These are phyloP conservation scores for Pollenia griseotomentosa DNA, from an alignment of 2,888 invertebrate species.

Conservation along the genomic window DNA sequence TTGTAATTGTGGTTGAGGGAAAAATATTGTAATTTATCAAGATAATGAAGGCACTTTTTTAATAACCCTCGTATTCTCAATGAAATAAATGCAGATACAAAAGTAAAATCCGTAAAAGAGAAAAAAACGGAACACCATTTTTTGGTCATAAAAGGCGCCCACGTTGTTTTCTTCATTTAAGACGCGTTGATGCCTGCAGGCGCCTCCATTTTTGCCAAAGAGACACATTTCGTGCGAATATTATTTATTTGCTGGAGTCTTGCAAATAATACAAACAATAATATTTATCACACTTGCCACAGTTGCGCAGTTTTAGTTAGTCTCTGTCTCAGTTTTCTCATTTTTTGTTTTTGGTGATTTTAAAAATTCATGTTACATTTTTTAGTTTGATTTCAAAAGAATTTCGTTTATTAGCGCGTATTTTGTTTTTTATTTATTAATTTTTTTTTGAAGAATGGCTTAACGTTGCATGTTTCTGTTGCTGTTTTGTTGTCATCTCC, in stretches of 20 bases:
- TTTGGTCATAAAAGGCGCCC: slow-evolving; percentile 76
- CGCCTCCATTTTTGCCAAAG: slow-evolving; percentile 77
- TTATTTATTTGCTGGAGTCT: slow-evolving; percentile 79
- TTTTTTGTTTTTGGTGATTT: slow-evolving; percentile 3
- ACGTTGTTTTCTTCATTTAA: slow-evolving; percentile 74
- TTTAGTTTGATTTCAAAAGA: slow-evolving; percentile 35
- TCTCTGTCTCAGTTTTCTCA: slow-evolving; percentile 47
- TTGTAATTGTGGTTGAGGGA: too few species aligned
- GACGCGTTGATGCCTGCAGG: slow-evolving; percentile 79
- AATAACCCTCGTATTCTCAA: neutral
- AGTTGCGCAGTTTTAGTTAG: slow-evolving; percentile 57
- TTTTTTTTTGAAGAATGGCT: slow-evolving; percentile 36
- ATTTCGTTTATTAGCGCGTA: slow-evolving; percentile 48
- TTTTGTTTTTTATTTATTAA: slow-evolving; percentile 32
- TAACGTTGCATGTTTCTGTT: slow-evolving; percentile 79
- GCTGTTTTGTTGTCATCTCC: slow-evolving; percentile 81
- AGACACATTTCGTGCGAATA: slow-evolving; percentile 83
- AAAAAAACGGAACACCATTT: slow-evolving; percentile 37
- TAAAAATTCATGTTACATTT: slow-evolving; percentile 26
- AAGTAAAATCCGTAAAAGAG: neutral
- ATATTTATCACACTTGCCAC: slow-evolving; percentile 79
- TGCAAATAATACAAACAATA: slow-evolving; percentile 74
- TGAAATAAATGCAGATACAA: neutral
- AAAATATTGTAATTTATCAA: neutral
- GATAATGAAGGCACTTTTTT: neutral